These are phyloP conservation scores for Chiroxiphia lanceolata DNA, from an alignment of 2,797 vertebrate genomes.

Conservation along the genomic window DNA sequence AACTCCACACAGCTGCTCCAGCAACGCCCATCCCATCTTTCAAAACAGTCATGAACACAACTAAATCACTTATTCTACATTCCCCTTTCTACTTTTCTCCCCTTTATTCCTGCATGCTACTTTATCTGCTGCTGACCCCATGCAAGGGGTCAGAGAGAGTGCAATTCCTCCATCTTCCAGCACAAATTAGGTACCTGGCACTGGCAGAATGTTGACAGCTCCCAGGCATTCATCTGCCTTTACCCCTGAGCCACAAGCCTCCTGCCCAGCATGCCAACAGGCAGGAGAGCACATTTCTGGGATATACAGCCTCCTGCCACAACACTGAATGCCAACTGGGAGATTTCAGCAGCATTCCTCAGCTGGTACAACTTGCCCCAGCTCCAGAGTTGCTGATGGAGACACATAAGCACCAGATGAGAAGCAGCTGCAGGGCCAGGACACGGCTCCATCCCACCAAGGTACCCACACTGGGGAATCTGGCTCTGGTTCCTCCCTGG, in stretches of 20 bases:
- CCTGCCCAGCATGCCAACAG: neutral
- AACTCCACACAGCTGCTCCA: neutral
- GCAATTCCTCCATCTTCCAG: neutral
- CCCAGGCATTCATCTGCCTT: neutral
- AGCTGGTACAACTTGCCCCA: neutral
- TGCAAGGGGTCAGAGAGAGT: neutral
- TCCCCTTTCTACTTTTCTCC: neutral
- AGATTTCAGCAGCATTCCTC: neutral
- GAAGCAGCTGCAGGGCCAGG: accelerated
- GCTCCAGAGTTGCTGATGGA: neutral
- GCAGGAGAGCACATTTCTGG: neutral
- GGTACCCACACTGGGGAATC: neutral
- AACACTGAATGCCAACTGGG: neutral
- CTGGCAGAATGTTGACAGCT: neutral
- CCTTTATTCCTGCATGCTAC: neutral
- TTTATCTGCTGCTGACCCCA: neutral
- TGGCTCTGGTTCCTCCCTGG: neutral
- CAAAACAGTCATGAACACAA: neutral
- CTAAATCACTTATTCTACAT: neutral
- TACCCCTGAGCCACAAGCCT: neutral
- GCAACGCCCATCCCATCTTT: neutral
- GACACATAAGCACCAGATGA: neutral
- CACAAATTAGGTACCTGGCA: neutral
- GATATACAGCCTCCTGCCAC: neutral
- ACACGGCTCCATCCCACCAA: neutral